Conservation (phyloP, 1,140 invertebrate genomes). For the Anastatus disparis region DNA sequence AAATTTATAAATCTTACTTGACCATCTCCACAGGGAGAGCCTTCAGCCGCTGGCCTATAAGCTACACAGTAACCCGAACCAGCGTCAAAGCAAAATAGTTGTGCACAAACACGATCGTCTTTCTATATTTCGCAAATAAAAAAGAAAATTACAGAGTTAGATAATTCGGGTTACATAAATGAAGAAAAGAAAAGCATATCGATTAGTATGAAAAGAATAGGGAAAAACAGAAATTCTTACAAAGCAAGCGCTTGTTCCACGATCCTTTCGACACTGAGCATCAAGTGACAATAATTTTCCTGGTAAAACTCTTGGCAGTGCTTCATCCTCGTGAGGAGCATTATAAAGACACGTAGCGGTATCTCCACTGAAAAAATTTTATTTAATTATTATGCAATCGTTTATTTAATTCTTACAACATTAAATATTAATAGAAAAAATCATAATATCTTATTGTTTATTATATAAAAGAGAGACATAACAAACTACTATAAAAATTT, state of each 20-base stretch:
- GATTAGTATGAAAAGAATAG: neutral
- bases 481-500: neutral
- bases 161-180: neutral
- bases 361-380: constrained; percentile 83
- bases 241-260: constrained; percentile 91
- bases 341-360: constrained; percentile 94
- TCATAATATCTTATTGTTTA: too few species aligned
- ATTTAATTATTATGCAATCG: constrained; percentile 8
- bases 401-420: neutral
- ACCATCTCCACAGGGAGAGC: constrained; percentile 91
- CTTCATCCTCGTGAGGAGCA: constrained; percentile 92
- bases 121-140: constrained; percentile 75
- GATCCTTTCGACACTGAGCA: constrained; percentile 91
- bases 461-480: too few species aligned
- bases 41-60: constrained; percentile 93
- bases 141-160: constrained; percentile 17
- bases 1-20: constrained; percentile 80
- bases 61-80: constrained; percentile 95
- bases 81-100: constrained; percentile 94
- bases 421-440: neutral
- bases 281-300: constrained; percentile 90
- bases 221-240: constrained; percentile 66
- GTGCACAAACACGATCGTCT: constrained; percentile 94
- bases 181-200: neutral
- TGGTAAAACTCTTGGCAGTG: constrained; percentile 86